Base-by-base conservation (phyloP, 2,113 vertebrate species). In the Leucosticte australis region DNA sequence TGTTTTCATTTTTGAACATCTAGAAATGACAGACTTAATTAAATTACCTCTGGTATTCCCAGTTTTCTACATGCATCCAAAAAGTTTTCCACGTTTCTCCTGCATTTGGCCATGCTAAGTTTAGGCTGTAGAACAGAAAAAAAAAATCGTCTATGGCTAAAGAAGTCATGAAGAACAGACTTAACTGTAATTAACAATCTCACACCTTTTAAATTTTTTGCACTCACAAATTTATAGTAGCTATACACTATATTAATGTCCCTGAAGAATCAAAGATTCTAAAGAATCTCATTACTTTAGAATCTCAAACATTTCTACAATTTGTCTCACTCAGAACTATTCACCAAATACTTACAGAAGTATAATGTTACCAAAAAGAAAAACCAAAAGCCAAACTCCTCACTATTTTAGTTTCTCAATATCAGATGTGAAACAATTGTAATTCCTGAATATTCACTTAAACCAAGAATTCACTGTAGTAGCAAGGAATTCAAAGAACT, bases 51-150 rank as follows among this genome's bases (percentile, higher is more conserved):
- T 68, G 99, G 98, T 26, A 99, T 99, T 14, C 99, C 99, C 90
- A 99, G 98, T 96, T 99, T 99, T 89, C 98, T 98, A 98, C 99
- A 99, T 17, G 99, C 99, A 82, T 99, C 99, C 97, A 99, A 91
- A 97, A 99, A 99, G 97, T 99, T 99, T 97, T 99, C 99, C 94
- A 99, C 99, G 1, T 99, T 99, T 92, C 99, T 98, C 92, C 99
- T 98, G 98, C 99, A 99, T 95, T 99, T 99, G 90, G 99, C 99
- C 99, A 99, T 99, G 95, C 99, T 99, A 93, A 99, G 99, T 97
- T 99, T 99, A 93, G 99, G 99, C 99, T 99, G 96, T 47, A 95
- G 97, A 97, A 67, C 8, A 97, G 93, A 16, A 42, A 97, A 91
- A 73, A 35, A 69, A 49, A 50, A 50, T 2, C 0, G 6, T 79